A percentile compares a stretch with the other conserved stretches of the same genome.
Evolutionary conservation across 2,113 vertebrate species (phyloP).

Genomic region (Nyctibius bracteatus): DNA sequence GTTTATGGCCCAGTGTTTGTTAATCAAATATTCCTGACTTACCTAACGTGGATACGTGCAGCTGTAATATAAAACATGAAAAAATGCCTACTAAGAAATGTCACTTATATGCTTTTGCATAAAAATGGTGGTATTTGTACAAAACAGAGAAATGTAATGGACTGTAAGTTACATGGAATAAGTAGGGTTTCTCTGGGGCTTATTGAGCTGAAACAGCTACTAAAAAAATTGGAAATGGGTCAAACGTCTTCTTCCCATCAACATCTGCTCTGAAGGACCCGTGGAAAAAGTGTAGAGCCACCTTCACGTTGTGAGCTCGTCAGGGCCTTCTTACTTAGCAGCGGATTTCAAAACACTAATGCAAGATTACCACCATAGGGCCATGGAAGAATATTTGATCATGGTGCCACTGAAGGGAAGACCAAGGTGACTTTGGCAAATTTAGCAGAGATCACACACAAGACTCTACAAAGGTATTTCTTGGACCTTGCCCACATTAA

Average conservation of each 20-base stretch:
- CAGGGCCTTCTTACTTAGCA: not conserved
- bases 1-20: not conserved
- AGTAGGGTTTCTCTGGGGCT: not conserved
- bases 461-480: not conserved
- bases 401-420: not conserved
- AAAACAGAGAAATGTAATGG: not conserved
- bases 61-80: not conserved
- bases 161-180: not conserved
- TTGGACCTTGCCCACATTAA: too few relatives aligned
- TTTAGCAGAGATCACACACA: not conserved
- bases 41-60: not conserved
- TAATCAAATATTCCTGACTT: not conserved
- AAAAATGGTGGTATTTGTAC: not conserved
- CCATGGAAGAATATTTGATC: not conserved
- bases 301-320: not conserved
- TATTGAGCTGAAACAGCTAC: not conserved
- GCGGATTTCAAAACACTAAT: not conserved
- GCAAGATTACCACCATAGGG: fast-evolving
- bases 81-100: not conserved
- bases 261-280: not conserved
- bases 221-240: not conserved
- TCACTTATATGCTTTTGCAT: not conserved
- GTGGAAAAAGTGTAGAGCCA: not conserved
- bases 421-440: not conserved
- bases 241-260: not conserved